Conservation (phyloP, 2,797 vertebrate species). For the Scolopax rusticola region DNA sequence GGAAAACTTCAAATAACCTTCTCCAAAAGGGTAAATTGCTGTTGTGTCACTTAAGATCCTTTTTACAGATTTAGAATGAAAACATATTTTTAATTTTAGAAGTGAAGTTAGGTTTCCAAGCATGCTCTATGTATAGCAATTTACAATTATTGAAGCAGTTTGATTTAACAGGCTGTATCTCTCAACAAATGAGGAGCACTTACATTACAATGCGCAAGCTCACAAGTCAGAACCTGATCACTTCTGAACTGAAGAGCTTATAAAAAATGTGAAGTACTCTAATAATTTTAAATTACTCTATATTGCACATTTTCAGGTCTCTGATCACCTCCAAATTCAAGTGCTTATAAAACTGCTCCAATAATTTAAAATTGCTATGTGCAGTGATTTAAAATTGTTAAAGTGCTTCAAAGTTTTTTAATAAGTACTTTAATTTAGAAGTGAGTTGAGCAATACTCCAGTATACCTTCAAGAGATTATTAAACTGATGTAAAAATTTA, state of each 20-base stretch:
- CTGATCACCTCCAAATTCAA: slow-evolving; percentile 83
- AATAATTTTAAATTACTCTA: slow-evolving; percentile 82
- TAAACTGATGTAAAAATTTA: slow-evolving; percentile 70
- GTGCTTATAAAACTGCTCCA: slow-evolving; percentile 79
- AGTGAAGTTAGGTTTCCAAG: slow-evolving; percentile 53
- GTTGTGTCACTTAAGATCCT: slow-evolving; percentile 11
- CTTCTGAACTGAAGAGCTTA: slow-evolving; percentile 77
- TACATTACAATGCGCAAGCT: slow-evolving; percentile 50
- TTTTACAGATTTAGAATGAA: slow-evolving; percentile 51
- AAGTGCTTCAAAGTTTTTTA: slow-evolving; percentile 81
- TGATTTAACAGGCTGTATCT: slow-evolving; percentile 70
- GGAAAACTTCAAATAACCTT: background rate
- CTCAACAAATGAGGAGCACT: slow-evolving; percentile 53
- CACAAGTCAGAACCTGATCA: slow-evolving; percentile 69
- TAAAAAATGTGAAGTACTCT: slow-evolving; percentile 79
- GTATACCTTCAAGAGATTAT: slow-evolving; percentile 76
- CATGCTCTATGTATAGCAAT: slow-evolving; percentile 39
- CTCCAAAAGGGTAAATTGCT: slow-evolving; percentile 27
- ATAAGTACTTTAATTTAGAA: slow-evolving; percentile 80
- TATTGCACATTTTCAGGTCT: slow-evolving; percentile 80
- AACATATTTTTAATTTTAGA: slow-evolving; percentile 74
- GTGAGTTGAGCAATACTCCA: slow-evolving; percentile 72
- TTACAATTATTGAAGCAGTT: slow-evolving; percentile 65
- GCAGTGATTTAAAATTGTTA: slow-evolving; percentile 81
- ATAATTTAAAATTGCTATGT: slow-evolving; percentile 82